Conservation (phyloP, 2,888 invertebrate species). For the Orthosia incerta region DNA sequence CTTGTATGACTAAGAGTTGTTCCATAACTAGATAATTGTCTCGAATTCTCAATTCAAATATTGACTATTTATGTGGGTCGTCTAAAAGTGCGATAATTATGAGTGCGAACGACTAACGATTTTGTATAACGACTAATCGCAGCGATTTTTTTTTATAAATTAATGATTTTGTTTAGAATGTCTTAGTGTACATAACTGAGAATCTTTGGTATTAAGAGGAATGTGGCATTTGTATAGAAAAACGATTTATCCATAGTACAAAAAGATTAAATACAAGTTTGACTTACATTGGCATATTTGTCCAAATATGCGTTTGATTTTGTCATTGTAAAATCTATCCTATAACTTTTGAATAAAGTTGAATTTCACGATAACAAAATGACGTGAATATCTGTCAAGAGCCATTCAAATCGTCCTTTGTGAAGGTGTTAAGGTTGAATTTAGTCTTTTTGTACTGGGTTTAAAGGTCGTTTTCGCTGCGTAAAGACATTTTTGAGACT, state of each 20-base stretch:
- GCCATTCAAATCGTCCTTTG: background rate
- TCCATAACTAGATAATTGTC: no score
- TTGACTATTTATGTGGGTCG: background rate
- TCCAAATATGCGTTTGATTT: background rate
- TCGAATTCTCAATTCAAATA: no score
- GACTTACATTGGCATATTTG: background rate
- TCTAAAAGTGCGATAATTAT: constrained; percentile 6
- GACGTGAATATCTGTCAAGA: background rate
- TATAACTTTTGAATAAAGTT: background rate
- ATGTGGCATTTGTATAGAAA: constrained; percentile 41
- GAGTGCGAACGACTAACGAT: constrained; percentile 51
- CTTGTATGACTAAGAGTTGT: no score
- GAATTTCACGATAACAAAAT: background rate
- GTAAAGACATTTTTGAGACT: constrained; percentile 58
- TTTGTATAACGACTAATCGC: constrained; percentile 50
- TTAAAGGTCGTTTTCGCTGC: constrained; percentile 27
- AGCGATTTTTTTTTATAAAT: constrained; percentile 45
- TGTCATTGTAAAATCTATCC: background rate
- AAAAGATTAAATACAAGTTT: background rate
- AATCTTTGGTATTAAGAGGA: constrained; percentile 10
- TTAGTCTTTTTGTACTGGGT: constrained; percentile 2
- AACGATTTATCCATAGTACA: background rate
- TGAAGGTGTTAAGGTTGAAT: background rate
- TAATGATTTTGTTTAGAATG: constrained; percentile 27
- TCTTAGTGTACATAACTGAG: constrained; percentile 51